Evolutionary conservation across 2,113 vertebrate species (phyloP), one percentile per base, ranked within the genome.

Genomic region (Clarias magur): DNA sequence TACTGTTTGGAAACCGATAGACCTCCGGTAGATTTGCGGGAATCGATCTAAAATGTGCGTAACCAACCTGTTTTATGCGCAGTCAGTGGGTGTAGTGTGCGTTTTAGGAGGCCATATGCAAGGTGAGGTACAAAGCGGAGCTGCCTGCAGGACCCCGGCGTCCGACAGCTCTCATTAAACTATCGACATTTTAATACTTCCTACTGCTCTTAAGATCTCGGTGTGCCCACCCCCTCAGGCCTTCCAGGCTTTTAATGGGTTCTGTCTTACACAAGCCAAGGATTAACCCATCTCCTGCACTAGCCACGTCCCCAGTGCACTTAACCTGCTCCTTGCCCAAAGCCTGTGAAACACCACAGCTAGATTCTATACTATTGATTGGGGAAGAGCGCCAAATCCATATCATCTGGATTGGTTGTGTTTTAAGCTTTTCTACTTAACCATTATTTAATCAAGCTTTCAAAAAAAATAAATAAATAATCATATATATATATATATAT

Each of bases 141-240:
- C 38, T 76, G 48, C 30, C 67, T 76, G 57, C 63, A 78, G 57
- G 83, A 82, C 48, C 68, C 27, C 68, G 48, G 73, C 81, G 34
- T 75, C 78, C 34, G 67, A 89, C 84, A 84, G 48, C 73, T 83
- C 87, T 91, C 87, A 89, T 91, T 91, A 91, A 87, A 80, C 79
- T 84, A 90, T 88, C 70, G 87, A 91, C 81, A 83, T 86, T 89
- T 89, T 89, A 88, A 88, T 87, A 87, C 89, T 79, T 81, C 79
- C 86, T 84, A 87, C 81, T 88, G 89, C 85, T 86, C 85, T 86
- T 83, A 88, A 88, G 87, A 88, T 88, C 83, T 90, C 87, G 63
- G 81, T 80, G 86, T 34, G 76, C 83, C 60, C 87, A 88, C 70
- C 85, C 73, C 82, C 63, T 42, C 80, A 63, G 80, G 63, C 70